Conservation (phyloP, 2,113 vertebrate genomes). For the Paramisgurnus dabryanus region DNA sequence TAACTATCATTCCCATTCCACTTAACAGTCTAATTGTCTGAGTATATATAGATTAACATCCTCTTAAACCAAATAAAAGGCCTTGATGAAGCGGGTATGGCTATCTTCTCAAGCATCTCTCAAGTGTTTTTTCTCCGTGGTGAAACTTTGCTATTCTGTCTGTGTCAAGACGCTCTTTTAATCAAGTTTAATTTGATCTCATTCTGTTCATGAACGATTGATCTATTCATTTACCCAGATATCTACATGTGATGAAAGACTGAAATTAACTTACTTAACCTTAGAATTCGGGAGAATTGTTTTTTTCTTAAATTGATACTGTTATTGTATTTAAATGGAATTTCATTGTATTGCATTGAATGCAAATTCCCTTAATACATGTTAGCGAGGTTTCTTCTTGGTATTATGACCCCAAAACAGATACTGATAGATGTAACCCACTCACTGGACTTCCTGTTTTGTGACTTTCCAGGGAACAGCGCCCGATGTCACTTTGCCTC, state of each 20-base stretch:
- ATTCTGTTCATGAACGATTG: background rate
- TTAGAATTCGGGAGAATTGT: background rate
- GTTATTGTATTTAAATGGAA: background rate
- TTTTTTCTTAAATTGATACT: background rate
- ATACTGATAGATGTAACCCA: background rate
- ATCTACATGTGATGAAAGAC: background rate
- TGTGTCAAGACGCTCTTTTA: conserved; percentile 2
- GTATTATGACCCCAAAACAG: background rate
- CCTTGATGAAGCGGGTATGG: conserved; percentile 28
- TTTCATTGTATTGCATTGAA: background rate
- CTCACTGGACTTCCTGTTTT: background rate
- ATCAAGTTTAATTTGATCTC: conserved; percentile 33
- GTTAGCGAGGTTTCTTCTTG: background rate
- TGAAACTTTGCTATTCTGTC: conserved; percentile 11
- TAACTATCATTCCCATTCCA: background rate
- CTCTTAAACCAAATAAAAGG: conserved; percentile 7
- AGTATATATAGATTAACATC: conserved; percentile 5
- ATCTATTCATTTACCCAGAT: background rate
- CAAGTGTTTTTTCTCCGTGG: background rate
- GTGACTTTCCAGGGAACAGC: conserved; percentile 61
- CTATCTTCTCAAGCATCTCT: conserved; percentile 5
- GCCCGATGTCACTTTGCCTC: conserved; percentile 65
- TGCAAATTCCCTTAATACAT: background rate
- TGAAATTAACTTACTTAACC: background rate
- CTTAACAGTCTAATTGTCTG: background rate